These are phyloP conservation scores for Myrmophylax atrothorax DNA, from an alignment of 2,113 vertebrate genomes.

Conservation along the genomic window DNA sequence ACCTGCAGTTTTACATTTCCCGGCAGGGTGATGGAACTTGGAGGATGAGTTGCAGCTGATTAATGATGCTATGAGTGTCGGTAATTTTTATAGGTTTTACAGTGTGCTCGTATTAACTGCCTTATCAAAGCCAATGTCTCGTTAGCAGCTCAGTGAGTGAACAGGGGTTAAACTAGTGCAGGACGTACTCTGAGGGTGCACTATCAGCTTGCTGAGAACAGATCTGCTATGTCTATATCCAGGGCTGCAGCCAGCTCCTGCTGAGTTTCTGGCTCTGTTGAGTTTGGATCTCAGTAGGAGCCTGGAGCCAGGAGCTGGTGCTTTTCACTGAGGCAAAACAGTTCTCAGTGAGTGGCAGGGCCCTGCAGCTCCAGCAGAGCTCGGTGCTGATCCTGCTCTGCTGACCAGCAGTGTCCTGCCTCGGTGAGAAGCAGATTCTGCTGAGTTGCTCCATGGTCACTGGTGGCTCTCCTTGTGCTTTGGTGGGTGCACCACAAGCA, in stretches of 20 bases:
- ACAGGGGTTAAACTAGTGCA: background rate
- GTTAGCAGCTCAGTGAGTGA: background rate
- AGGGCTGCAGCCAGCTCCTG: background rate
- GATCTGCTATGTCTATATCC: background rate
- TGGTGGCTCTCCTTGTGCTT: background rate
- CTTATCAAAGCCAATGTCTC: background rate
- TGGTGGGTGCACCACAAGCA: fast-evolving
- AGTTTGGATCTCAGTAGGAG: background rate
- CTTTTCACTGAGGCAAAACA: background rate
- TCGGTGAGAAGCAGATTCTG: background rate
- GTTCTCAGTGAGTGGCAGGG: background rate
- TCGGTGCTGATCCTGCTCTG: background rate
- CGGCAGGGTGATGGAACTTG: background rate
- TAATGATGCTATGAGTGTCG: background rate
- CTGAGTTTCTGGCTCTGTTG: background rate
- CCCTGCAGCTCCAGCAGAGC: background rate
- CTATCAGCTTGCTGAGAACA: background rate
- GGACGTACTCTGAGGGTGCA: background rate
- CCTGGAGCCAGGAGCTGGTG: slow-evolving; percentile 6
- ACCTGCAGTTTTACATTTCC: background rate
- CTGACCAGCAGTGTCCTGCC: background rate
- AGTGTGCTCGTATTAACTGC: background rate
- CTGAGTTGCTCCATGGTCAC: background rate
- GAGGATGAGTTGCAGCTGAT: background rate
- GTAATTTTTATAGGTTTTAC: background rate